A percentile compares a stretch with the other conserved stretches of the same genome.
Conservation (phyloP, 2,797 vertebrate genomes). For the Steatocranus sp. region DNA sequence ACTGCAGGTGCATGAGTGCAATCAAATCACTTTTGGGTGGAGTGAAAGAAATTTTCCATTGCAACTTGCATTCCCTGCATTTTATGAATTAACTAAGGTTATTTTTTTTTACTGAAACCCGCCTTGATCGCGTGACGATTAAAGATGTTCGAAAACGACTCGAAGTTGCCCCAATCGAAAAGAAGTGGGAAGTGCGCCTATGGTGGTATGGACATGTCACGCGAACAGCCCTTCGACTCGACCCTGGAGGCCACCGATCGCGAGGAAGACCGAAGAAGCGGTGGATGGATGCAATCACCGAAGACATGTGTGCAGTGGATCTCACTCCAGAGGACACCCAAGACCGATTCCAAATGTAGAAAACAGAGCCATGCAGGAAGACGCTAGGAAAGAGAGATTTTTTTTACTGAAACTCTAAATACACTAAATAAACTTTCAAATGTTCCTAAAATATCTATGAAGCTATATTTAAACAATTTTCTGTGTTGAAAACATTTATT, state of each 20-base stretch:
- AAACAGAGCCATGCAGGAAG: not conserved
- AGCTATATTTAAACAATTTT: not conserved
- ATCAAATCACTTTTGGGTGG: not conserved
- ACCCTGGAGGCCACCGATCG: not conserved
- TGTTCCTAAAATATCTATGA: not conserved
- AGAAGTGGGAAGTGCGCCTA: not conserved
- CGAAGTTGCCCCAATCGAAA: not conserved
- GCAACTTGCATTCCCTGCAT: not conserved
- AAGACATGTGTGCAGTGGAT: not conserved
- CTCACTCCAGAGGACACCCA: not conserved
- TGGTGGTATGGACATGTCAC: accelerated
- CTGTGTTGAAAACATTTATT: not conserved
- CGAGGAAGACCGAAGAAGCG: not conserved
- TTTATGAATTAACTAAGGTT: not conserved
- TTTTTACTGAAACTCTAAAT: not conserved
- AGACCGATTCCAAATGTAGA: not conserved
- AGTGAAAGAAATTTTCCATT: not conserved
- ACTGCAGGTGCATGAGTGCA: not conserved
- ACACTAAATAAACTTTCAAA: not conserved
- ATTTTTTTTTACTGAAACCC: accelerated
- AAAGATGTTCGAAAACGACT: accelerated
- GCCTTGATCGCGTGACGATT: accelerated
- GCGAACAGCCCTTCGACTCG: accelerated
- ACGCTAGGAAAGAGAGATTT: not conserved
- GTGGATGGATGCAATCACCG: not conserved